These are phyloP conservation scores for Laticauda laticaudata DNA, from an alignment of 2,113 vertebrate genomes.

Conservation along the genomic window DNA sequence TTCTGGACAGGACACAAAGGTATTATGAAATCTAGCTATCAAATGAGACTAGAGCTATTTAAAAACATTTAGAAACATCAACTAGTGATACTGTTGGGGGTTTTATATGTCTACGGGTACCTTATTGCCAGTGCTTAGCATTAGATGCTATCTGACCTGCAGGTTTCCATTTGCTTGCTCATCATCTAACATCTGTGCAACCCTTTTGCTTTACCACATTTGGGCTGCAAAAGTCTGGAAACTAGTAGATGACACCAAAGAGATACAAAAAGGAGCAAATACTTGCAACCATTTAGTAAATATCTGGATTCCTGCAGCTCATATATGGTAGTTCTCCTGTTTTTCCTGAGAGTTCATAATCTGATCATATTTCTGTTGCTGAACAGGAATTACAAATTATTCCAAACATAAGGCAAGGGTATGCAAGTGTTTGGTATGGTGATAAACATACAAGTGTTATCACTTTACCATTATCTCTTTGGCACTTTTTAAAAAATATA, in stretches of 20 bases:
- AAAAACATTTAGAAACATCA: background rate
- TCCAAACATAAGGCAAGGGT: slow-evolving; percentile 10
- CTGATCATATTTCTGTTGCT: background rate
- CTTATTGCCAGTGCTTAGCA: background rate
- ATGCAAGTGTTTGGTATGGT: slow-evolving; percentile 32
- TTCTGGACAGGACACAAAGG: background rate
- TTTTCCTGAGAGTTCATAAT: background rate
- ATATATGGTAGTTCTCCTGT: background rate
- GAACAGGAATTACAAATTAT: background rate
- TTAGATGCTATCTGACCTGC: background rate
- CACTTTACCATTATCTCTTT: slow-evolving; percentile 50
- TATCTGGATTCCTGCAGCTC: background rate
- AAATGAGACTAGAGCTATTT: background rate
- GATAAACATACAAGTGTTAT: background rate
- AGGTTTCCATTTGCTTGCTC: background rate
- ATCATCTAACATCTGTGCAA: background rate
- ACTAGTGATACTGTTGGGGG: background rate
- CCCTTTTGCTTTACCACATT: background rate
- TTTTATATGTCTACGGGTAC: background rate
- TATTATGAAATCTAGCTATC: background rate
- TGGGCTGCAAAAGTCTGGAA: background rate
- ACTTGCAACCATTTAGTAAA: background rate
- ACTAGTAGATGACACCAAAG: background rate
- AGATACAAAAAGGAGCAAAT: background rate
- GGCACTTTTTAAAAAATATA: slow-evolving; percentile 57